Conservation (phyloP, 2,797 vertebrate genomes). For the Thaleichthys pacificus region DNA sequence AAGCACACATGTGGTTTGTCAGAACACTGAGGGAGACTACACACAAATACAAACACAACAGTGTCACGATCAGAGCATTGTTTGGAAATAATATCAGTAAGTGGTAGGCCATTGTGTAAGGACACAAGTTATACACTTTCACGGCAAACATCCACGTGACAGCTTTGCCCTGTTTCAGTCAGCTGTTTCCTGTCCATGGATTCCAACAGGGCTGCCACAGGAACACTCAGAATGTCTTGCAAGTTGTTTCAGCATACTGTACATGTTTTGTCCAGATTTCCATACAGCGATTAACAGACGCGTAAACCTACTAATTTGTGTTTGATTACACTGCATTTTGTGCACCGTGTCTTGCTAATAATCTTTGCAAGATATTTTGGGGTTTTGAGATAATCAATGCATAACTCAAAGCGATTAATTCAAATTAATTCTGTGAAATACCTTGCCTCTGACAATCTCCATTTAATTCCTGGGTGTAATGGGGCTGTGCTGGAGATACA, state of each 20-base stretch:
- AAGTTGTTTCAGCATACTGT: constrained; percentile 2
- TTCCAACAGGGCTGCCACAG: constrained; percentile 3
- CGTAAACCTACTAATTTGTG: constrained; percentile 36
- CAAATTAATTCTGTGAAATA: background rate
- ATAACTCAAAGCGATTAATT: no score
- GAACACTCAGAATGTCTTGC: background rate
- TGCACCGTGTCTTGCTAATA: constrained; percentile 26
- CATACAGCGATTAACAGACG: constrained; percentile 31
- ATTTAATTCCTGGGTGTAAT: background rate
- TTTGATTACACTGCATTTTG: constrained; percentile 29
- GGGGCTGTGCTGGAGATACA: background rate
- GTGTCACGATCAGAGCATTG: background rate
- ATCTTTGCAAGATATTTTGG: constrained; percentile 45
- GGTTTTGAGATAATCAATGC: constrained; percentile 2
- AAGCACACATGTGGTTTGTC: constrained; percentile 12
- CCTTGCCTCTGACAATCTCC: background rate
- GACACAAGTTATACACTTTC: no score
- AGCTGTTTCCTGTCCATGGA: background rate
- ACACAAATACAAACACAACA: background rate
- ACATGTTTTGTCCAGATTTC: constrained; percentile 15
- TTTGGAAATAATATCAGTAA: background rate
- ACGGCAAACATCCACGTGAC: no score
- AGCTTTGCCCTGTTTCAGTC: no score
- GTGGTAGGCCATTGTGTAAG: background rate
- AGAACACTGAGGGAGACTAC: background rate